A percentile compares a stretch with the other conserved stretches of the same genome.
Evolutionary conservation across 2,888 invertebrate genomes (phyloP).

Genomic region (Drosophila testacea): DNA sequence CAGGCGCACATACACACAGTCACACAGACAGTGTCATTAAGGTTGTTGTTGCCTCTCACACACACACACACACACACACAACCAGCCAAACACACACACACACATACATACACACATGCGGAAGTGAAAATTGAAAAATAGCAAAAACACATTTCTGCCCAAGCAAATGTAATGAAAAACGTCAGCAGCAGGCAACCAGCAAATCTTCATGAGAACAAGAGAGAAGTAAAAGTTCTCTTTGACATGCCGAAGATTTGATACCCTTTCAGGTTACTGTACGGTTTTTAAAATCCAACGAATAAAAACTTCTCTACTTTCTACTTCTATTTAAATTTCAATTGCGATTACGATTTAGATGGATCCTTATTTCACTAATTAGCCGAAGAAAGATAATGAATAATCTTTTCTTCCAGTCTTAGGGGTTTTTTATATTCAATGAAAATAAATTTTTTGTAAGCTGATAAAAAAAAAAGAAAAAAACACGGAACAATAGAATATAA

Average conservation of each 20-base stretch:
- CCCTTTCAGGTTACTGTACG: neutral
- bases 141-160: constrained; percentile 72
- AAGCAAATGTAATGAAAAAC: constrained; percentile 75
- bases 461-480: no score
- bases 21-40: constrained; percentile 55
- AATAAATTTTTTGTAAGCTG: no score
- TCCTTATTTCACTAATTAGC: no score
- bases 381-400: no score
- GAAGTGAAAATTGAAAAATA: constrained; percentile 80
- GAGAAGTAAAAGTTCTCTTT: neutral
- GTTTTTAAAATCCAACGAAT: neutral
- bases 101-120: constrained; percentile 42
- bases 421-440: no score
- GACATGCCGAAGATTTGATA: neutral
- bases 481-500: no score
- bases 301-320: no score
- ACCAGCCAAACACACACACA: neutral
- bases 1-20: constrained; percentile 42
- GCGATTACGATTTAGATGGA: no score
- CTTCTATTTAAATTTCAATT: no score
- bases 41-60: constrained; percentile 42
- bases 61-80: constrained; percentile 29
- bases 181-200: constrained; percentile 61
- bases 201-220: neutral
- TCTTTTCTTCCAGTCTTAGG: no score